A percentile compares a stretch with the other conserved stretches of the same genome.
Conservation (phyloP, 2,113 vertebrate species). For the Neolamprologus tretocephalus region DNA sequence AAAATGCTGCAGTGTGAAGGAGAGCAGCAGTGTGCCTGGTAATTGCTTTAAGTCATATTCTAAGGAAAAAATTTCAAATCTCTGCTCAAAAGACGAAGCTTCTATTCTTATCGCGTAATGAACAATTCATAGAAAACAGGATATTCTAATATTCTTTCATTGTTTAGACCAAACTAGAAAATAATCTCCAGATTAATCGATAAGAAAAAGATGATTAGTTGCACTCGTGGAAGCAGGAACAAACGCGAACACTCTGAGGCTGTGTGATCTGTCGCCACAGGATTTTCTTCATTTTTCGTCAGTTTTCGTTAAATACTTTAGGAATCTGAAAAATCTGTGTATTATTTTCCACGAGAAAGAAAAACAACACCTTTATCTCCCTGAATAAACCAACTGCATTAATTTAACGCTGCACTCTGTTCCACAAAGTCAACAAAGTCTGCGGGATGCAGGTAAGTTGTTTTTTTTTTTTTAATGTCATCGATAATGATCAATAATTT, state of each 20-base stretch:
- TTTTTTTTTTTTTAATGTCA: neutral
- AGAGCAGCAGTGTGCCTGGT: neutral
- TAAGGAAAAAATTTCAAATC: neutral
- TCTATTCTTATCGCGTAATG: neutral
- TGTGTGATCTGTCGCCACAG: neutral
- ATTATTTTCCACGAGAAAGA: neutral
- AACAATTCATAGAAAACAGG: neutral
- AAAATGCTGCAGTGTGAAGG: neutral
- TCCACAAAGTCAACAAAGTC: neutral
- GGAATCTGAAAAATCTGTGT: rapidly evolving
- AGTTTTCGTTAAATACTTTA: neutral
- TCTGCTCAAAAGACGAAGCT: neutral
- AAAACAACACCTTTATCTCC: neutral
- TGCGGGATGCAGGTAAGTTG: neutral
- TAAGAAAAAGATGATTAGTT: neutral
- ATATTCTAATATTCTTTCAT: neutral
- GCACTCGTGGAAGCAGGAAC: neutral
- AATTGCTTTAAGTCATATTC: neutral
- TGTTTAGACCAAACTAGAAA: neutral
- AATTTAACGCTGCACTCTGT: neutral
- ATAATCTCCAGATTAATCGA: neutral
- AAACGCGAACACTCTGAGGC: neutral
- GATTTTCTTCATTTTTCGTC: neutral
- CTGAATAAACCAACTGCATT: neutral
- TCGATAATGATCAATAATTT: conserved; percentile 10